Conservation (phyloP, 2,888 invertebrate species). For the Agonopterix arenella region DNA sequence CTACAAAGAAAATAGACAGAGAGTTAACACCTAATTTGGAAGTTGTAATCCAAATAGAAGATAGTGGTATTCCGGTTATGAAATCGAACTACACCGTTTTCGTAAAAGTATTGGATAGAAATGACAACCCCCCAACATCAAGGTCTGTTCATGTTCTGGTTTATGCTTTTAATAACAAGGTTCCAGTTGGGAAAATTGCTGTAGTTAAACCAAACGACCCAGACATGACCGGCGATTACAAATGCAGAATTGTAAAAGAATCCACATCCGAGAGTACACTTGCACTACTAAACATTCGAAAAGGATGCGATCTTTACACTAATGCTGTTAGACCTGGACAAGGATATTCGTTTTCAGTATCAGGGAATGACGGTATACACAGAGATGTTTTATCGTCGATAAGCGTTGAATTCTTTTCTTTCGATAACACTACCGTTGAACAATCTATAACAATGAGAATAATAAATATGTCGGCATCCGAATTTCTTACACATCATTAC, state of each 20-base stretch:
- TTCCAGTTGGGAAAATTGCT: conserved; percentile 90
- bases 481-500: conserved; percentile 87
- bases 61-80: conserved; percentile 90
- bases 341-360: conserved; percentile 86
- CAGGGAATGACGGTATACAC: conserved; percentile 94
- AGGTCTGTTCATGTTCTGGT: conserved; percentile 89
- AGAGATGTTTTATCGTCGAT: conserved; percentile 91
- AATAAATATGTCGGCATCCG: conserved; percentile 82
- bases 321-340: conserved; percentile 82
- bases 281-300: conserved; percentile 82
- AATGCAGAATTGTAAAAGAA: conserved; percentile 87
- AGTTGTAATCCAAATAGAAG: conserved; percentile 89
- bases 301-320: conserved; percentile 88
- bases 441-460: conserved; percentile 89
- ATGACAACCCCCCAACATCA: conserved; percentile 92
- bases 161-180: conserved; percentile 84
- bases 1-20: conserved; percentile 88
- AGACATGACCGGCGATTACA: conserved; percentile 92
- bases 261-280: conserved; percentile 76
- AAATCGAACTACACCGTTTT: conserved; percentile 86
- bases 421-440: conserved; percentile 88
- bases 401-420: conserved; percentile 87
- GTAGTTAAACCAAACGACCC: conserved; percentile 95
- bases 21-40: conserved; percentile 86
- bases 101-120: conserved; percentile 89